Conservation (phyloP, 2,113 vertebrate genomes). For the Hemiprocne comata region DNA sequence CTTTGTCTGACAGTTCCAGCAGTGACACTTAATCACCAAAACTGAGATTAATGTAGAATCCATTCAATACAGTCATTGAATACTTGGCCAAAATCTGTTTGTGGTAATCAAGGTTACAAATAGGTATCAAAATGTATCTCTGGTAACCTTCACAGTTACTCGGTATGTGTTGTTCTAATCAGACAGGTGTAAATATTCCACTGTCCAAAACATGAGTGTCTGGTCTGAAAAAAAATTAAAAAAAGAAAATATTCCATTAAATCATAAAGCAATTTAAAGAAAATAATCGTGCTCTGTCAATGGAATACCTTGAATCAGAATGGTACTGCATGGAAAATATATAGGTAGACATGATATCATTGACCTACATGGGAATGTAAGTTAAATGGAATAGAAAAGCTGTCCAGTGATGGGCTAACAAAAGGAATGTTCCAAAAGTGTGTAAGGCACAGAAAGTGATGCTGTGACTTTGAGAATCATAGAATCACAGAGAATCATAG, state of each 20-base stretch:
- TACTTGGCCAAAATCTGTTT: neutral
- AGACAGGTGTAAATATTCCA: neutral
- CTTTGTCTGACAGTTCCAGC: neutral
- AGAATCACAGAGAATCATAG: too few relatives aligned
- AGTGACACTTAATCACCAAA: neutral
- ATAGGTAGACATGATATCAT: neutral
- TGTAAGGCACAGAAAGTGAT: neutral
- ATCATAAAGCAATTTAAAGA: too few relatives aligned
- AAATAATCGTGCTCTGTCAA: neutral
- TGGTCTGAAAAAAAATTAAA: too few relatives aligned
- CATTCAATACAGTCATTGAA: neutral
- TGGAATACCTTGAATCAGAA: neutral
- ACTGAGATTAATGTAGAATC: neutral
- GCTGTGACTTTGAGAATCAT: neutral
- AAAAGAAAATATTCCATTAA: too few relatives aligned
- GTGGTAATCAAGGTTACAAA: neutral
- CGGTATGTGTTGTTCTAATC: neutral
- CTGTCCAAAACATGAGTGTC: too few relatives aligned
- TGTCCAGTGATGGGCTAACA: neutral
- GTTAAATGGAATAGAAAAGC: neutral
- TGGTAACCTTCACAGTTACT: neutral
- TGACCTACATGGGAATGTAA: neutral
- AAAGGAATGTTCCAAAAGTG: neutral
- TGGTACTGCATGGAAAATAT: neutral
- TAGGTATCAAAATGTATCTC: neutral